Percentiles rank a stretch among this genome's conserved stretches.
phyloP scores from a whole-genome alignment of 2,797 vertebrate species.

The Rhynchotus rufescens region DNA sequence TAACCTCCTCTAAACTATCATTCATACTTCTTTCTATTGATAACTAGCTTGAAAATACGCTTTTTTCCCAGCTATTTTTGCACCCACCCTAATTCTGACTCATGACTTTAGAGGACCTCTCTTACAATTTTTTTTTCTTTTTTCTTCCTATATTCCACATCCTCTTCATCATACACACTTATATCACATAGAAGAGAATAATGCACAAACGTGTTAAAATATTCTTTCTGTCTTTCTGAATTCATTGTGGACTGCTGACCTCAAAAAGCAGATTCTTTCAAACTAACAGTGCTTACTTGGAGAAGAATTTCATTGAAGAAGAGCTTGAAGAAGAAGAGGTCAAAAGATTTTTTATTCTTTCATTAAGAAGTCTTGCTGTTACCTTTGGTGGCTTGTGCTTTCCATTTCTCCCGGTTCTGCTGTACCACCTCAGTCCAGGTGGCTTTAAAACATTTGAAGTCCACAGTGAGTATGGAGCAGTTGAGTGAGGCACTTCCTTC shows the following conservation, averaged over 20 bases:
- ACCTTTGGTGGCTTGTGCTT: slow-evolving; percentile 90
- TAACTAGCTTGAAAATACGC: neutral
- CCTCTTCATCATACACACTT: neutral
- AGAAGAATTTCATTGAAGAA: neutral
- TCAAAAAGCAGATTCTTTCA: neutral
- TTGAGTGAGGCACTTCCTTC: slow-evolving; percentile 89
- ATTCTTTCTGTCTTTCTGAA: neutral
- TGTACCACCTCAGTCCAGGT: slow-evolving; percentile 91
- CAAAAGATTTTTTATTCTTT: slow-evolving; percentile 18
- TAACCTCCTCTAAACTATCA: neutral
- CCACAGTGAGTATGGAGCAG: slow-evolving; percentile 86
- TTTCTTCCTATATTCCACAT: neutral
- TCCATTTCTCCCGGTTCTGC: slow-evolving; percentile 92
- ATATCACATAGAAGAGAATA: accelerated
- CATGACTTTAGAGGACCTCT: neutral
- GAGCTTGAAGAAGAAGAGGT: slow-evolving; percentile 1
- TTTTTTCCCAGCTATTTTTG: neutral
- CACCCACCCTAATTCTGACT: neutral
- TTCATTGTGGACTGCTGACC: neutral
- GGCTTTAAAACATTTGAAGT: slow-evolving; percentile 89
- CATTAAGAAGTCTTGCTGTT: slow-evolving; percentile 23
- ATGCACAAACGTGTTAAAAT: neutral
- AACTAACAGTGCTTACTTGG: slow-evolving; percentile 2
- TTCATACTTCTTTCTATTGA: neutral
- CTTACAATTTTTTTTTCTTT: neutral